Conservation (phyloP, 30 jellyfish, hydroid and myxozoan genomes). For the Catostylus mosaicus region DNA sequence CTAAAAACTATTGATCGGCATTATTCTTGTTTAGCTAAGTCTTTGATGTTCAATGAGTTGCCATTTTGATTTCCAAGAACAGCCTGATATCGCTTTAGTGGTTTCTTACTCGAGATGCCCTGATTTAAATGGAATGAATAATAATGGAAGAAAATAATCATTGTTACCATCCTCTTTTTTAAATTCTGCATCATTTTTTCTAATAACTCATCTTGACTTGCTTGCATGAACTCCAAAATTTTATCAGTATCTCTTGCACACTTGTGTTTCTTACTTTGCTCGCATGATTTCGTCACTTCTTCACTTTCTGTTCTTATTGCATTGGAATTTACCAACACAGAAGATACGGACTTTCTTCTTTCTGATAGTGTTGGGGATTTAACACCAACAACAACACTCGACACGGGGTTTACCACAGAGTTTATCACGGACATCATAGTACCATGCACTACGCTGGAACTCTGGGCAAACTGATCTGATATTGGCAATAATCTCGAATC, state of each 20-base stretch:
- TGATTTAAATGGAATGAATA: neutral
- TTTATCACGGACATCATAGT: slow-evolving; percentile 44
- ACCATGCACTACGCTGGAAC: slow-evolving; percentile 20
- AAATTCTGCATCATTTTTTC: slow-evolving; percentile 28
- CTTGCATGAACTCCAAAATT: slow-evolving; percentile 36
- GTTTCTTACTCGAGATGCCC: too few species aligned
- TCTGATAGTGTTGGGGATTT: slow-evolving; percentile 26
- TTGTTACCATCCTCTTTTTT: slow-evolving; percentile 44
- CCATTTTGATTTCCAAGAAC: too few species aligned
- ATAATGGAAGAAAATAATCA: neutral
- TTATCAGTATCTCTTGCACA: slow-evolving; percentile 24
- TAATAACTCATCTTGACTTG: slow-evolving; percentile 41
- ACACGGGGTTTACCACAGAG: slow-evolving; percentile 42
- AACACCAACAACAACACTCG: slow-evolving; percentile 19
- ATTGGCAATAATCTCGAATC: neutral
- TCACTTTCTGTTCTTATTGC: slow-evolving; percentile 14
- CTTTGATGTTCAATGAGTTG: neutral
- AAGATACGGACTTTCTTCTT: neutral
- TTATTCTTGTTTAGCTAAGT: neutral
- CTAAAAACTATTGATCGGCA: neutral
- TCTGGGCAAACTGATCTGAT: neutral
- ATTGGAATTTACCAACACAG: slow-evolving; percentile 47
- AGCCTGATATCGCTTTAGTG: neutral
- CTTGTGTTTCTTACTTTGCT: neutral
- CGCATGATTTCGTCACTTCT: neutral